Evolutionary conservation across 1,140 invertebrate species (phyloP), one percentile per base, ranked within the genome.

Genomic region (Subanguina moxae): DNA sequence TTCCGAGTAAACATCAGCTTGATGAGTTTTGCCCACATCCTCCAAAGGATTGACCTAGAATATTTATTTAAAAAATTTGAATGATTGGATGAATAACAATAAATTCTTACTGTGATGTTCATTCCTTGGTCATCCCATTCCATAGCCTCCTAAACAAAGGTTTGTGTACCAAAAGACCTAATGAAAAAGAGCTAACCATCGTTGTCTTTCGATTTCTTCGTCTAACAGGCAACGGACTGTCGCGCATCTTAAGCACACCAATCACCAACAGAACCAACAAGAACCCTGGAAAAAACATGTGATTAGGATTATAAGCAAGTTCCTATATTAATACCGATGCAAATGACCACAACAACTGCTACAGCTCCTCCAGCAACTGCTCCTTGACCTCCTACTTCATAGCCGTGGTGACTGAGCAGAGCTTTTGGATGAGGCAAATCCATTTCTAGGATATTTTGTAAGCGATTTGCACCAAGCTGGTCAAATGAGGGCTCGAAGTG

Each of bases 381-480:
- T 13, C 80, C 81, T 63, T 82, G 80, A 66, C 78, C 78, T 66
- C 76, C 67, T 42, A 75, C 72, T 65, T 82, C 78, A 63, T 78
- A 82, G 7, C 78, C 78, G 64, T 79, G 80, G 61, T 82, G 80
- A 61, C 67, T 67, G 17, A 82, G 70, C 46, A 82, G 63, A 11
- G 80, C 80, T 48, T 82, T 82, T 19, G 80, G 80, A 57, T 80
- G 74, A 19, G 80, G 80, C n/a, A 82, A 70, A 57, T 82, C 80
- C 80, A 82, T 82, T 65, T 82, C 80, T 17, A 82, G 68, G 61
- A 82, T 82, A 64, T 82, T 82, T 72, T 82, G 78, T n/a, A 82
- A 77, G 15, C 80, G 65, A 48, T 79, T 76, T 56, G 71, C 65
- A 43, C 80, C 77, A 21, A 80, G 61, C 57, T 80, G 80, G 64